Evolutionary conservation across 2,888 invertebrate species (phyloP).

Genomic region (Molorchus minor): DNA sequence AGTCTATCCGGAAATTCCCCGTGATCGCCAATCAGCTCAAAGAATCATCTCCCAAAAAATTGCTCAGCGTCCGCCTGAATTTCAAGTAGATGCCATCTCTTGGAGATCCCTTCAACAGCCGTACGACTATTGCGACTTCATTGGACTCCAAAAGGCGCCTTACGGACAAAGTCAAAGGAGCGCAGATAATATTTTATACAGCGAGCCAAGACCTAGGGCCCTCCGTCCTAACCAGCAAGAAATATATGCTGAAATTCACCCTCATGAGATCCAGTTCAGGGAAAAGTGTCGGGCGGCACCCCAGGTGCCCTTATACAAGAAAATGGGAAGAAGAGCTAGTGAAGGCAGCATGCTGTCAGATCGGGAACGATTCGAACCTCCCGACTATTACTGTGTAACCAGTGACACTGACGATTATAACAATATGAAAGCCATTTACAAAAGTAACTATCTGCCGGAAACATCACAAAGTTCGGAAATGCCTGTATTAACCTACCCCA

Average conservation of each 20-base stretch:
- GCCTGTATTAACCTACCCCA: conserved; percentile 44
- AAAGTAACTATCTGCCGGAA: conserved; percentile 41
- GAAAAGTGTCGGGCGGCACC: conserved; percentile 60
- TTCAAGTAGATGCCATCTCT: conserved; percentile 63
- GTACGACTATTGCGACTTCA: conserved; percentile 48
- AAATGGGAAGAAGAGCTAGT: conserved; percentile 65
- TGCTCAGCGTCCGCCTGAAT: conserved; percentile 45
- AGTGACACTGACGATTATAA: conserved; percentile 30
- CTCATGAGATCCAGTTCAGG: conserved; percentile 53
- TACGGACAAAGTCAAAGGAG: conserved; percentile 46
- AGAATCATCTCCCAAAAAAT: conserved; percentile 48
- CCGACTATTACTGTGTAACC: conserved; percentile 33
- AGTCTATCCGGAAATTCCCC: conserved; percentile 41
- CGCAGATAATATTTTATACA: conserved; percentile 46
- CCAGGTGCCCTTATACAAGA: conserved; percentile 59
- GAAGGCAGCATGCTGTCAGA: conserved; percentile 63
- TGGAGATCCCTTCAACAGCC: conserved; percentile 62
- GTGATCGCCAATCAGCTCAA: conserved; percentile 50
- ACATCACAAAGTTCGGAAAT: conserved; percentile 27
- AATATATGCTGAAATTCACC: conserved; percentile 51
- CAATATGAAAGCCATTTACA: conserved; percentile 49
- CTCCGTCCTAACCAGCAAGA: conserved; percentile 37
- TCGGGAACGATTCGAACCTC: conserved; percentile 31
- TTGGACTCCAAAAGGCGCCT: conserved; percentile 49
- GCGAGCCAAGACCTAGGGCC: conserved; percentile 23